Evolutionary conservation across 2,797 vertebrate species (phyloP), one percentile per base, ranked within the genome.

Genomic region (Helicolenus hilgendorfi): DNA sequence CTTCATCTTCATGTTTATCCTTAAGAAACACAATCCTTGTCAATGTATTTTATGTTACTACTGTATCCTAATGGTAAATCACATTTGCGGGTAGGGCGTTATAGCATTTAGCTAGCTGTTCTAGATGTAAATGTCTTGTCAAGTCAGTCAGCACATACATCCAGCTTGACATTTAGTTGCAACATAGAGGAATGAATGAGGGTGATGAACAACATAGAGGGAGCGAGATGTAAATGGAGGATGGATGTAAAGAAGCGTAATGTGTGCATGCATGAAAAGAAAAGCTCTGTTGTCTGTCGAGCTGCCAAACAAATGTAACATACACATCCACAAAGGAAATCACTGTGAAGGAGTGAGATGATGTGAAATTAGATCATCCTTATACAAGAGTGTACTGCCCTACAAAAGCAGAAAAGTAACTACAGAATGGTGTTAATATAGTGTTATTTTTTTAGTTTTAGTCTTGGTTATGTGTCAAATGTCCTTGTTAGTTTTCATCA

Each of bases 71-170:
- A 59, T 49, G 18, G 14, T 55, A 26, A 56, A 72, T 75, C 20
- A 53, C 36, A 53, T 75, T 55, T 27, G 56, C 7, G 60, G 7
- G 45, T 7, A 67, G 24, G 31, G 53, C 64, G 26, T 35, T 49
- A 9, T 4, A 53, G 24, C 62, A 75, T 77, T 77, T 72, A 62
- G 38, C 13, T 45, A n/a, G 15, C 22, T 33, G 13, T 64, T 29
- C 45, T 9, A 27, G 35, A 77, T 79, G 53, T 67, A 26, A 68
- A 59, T 49, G 78, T 41, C 22, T 64, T 10, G 62, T 55, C 3
- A 22, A 84, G 60, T 60, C 64, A 65, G n/a, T 71, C 41, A 69
- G 45, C 24, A 33, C 69, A 72, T 29, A 33, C 27, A 72, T 78
- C 65, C 2, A 38, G 31, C n/a, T 41, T 69, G 59, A 70, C 59